These are phyloP conservation scores for Menidia beryllina DNA, from an alignment of 2,113 vertebrate species.

Conservation along the genomic window DNA sequence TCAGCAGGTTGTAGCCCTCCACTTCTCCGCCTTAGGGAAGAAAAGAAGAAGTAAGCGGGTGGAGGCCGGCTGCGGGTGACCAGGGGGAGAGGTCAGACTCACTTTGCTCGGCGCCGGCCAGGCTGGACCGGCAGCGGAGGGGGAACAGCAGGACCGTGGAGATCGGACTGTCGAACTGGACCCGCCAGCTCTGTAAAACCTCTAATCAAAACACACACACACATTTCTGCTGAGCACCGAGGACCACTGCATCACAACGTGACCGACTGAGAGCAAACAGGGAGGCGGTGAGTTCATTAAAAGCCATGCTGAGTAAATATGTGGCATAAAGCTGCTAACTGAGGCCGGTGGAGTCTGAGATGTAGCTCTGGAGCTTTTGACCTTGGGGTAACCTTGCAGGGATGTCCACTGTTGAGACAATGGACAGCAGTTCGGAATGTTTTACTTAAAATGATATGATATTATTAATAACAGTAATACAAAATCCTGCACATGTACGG, in stretches of 20 bases:
- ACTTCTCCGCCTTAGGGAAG: constrained; percentile 28
- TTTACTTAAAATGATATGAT: too few species aligned
- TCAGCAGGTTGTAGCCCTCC: constrained; percentile 84
- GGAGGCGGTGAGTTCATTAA: background rate
- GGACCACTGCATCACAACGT: accelerated
- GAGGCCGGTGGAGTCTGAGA: too few species aligned
- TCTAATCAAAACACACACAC: constrained; percentile 65
- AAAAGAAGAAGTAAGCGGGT: background rate
- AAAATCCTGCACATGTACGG: too few species aligned
- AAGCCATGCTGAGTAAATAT: too few species aligned
- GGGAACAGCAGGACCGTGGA: constrained; percentile 88
- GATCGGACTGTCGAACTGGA: constrained; percentile 90
- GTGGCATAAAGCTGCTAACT: too few species aligned
- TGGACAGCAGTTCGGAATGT: too few species aligned
- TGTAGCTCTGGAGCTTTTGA: too few species aligned
- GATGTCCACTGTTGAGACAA: too few species aligned
- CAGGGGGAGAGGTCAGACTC: background rate
- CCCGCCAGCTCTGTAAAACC: constrained; percentile 87
- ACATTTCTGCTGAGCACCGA: background rate
- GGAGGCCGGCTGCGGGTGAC: background rate
- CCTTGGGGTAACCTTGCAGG: too few species aligned
- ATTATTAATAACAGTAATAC: too few species aligned
- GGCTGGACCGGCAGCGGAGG: constrained; percentile 43
- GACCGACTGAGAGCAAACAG: background rate
- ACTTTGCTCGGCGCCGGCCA: constrained; percentile 42